phyloP scores from a whole-genome alignment of 2,888 invertebrate species.

The Amphimallon solstitiale region DNA sequence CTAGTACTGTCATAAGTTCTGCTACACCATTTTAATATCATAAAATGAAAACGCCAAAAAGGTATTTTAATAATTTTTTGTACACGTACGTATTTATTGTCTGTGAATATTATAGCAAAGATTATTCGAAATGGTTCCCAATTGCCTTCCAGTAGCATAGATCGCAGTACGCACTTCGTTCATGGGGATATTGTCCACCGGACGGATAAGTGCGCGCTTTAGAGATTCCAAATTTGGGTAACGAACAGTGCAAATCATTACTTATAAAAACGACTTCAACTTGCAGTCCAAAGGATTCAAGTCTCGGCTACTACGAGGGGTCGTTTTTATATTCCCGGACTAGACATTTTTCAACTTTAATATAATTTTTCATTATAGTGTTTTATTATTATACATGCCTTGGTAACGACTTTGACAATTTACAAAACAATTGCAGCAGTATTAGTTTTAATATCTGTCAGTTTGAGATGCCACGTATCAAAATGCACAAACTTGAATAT shows the following conservation, averaged over 20 bases:
- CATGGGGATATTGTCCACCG: background rate
- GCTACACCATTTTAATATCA: too few relatives aligned
- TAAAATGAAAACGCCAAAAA: background rate
- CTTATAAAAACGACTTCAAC: background rate
- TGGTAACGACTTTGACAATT: too few relatives aligned
- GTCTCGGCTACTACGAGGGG: background rate
- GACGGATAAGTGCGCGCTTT: background rate
- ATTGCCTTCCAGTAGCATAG: background rate
- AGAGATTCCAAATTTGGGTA: background rate
- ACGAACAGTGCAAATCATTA: background rate
- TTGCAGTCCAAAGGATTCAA: background rate
- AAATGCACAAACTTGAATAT: too few relatives aligned
- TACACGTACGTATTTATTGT: background rate
- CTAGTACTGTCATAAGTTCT: too few relatives aligned
- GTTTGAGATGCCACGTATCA: too few relatives aligned
- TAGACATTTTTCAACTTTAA: too few relatives aligned
- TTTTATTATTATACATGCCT: too few relatives aligned
- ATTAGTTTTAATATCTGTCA: too few relatives aligned
- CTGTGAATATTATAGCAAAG: background rate
- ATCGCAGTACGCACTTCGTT: background rate
- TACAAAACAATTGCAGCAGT: too few relatives aligned
- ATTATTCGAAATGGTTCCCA: background rate
- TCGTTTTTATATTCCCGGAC: too few relatives aligned
- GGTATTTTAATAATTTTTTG: background rate
- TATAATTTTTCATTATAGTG: too few relatives aligned